These are phyloP conservation scores for Tragelaphus strepsiceros DNA, from an alignment of 2,113 vertebrate species.

Conservation along the genomic window DNA sequence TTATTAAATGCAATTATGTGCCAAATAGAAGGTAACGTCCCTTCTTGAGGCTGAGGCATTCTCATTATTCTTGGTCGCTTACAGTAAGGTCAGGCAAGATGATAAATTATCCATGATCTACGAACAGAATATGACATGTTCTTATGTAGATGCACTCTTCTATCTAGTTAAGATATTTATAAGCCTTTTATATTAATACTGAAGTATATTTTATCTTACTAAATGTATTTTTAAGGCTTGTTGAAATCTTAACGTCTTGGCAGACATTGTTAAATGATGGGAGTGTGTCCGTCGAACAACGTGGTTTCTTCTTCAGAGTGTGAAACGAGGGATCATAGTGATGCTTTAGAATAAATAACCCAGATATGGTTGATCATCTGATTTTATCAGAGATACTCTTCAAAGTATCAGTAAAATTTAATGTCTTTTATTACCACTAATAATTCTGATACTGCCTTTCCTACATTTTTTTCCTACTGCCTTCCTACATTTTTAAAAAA, in stretches of 20 bases:
- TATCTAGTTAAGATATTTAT: constrained; percentile 23
- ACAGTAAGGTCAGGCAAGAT: not conserved
- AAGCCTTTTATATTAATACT: constrained; percentile 23
- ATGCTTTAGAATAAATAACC: not conserved
- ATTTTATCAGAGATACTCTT: not conserved
- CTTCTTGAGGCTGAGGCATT: not conserved
- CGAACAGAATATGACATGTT: not conserved
- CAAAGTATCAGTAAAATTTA: not conserved
- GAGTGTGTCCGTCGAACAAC: not conserved
- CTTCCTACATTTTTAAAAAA: not conserved
- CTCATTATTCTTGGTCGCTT: not conserved
- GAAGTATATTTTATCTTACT: constrained; percentile 32
- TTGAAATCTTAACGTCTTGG: constrained; percentile 22
- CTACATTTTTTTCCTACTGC: not conserved
- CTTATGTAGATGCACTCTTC: not conserved
- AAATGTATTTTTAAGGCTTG: not conserved
- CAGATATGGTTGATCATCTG: not conserved
- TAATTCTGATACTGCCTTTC: not conserved
- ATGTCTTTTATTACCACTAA: not conserved
- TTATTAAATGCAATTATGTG: not conserved
- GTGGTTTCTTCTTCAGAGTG: not conserved
- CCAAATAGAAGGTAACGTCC: not conserved
- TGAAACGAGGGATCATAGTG: not conserved
- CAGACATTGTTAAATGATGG: constrained; percentile 15
- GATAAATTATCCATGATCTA: not conserved